Base-by-base conservation (phyloP, 1,140 invertebrate genomes). In the Delia radicum region DNA sequence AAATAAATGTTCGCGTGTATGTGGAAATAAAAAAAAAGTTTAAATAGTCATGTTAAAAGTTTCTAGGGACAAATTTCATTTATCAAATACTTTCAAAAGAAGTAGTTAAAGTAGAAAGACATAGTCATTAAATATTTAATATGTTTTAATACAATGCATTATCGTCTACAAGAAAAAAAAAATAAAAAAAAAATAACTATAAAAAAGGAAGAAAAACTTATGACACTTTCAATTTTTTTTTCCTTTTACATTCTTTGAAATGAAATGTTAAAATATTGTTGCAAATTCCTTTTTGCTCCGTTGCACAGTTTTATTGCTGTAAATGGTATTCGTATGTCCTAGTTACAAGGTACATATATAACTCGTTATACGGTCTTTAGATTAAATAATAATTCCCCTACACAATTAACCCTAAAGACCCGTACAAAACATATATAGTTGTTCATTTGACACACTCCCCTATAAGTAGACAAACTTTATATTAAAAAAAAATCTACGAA, bases 101-200 rank as follows among this genome's bases (percentile, higher is more conserved):
- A 10, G 13, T 65, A 28, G 27, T 29, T 27, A 65, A 15, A 42
- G 37, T 13, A 42, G 37, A 3, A 42, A 13, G 37, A 42, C 37
- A 26, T 28, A 65, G 12, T 65, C 62, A 65, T 65, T 65, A 65
- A 65, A 65, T 65, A 65, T 65, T 65, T 65, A 65, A 65, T 65
- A 65, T 27, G 62, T 65, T 65, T 65, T 28, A 65, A 65, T 2
- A 29, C 21, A 65, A 65, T 65, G 62, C 62, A 65, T n/a, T 28
- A 65, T 29, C 29, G 27, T 29, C 15, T 10, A 15, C 13, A 31
- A 65, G 62, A 29, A 28, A 12, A 28, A 65, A 63, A 63, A 27
- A 3, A 15, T 7, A 65, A 15, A 28, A 28, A 65, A 65, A 3
- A 65, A 65, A n/a, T 29, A 31, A 29, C 12, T 3, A 65, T 13